A percentile compares a stretch with the other conserved stretches of the same genome.
phyloP scores from a whole-genome alignment of 2,888 invertebrate species.

The Andrena fulva region DNA sequence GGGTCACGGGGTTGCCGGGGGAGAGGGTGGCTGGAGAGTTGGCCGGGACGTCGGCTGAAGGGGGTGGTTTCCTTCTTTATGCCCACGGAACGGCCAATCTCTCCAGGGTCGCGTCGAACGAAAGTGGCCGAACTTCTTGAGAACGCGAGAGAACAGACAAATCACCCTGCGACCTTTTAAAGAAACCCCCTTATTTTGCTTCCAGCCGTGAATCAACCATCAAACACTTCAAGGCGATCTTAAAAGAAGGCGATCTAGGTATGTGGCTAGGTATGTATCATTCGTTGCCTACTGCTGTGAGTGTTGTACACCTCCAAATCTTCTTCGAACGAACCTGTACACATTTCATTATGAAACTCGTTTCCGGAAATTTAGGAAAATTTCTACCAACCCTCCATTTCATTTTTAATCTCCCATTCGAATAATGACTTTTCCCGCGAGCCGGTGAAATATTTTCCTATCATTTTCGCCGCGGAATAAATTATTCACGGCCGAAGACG shows the following conservation, averaged over 20 bases:
- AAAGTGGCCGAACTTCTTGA: slow-evolving; percentile 70
- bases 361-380: no score
- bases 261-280: no score
- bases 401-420: not conserved
- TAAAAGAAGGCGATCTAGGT: no score
- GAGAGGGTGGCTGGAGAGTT: slow-evolving; percentile 47
- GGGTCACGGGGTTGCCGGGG: slow-evolving; percentile 57
- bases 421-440: not conserved
- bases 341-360: no score
- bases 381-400: no score
- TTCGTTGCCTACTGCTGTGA: no score
- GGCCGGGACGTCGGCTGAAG: slow-evolving; percentile 56
- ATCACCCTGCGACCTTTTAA: slow-evolving; percentile 55
- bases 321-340: no score
- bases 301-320: no score
- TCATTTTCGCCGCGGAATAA: slow-evolving; percentile 37
- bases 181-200: slow-evolving; percentile 42
- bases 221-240: slow-evolving; percentile 8
- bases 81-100: slow-evolving; percentile 71
- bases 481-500: slow-evolving; percentile 57
- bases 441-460: slow-evolving; percentile 40
- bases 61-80: slow-evolving; percentile 71
- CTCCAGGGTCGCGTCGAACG: slow-evolving; percentile 71
- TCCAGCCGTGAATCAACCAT: slow-evolving; percentile 1
- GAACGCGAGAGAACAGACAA: slow-evolving; percentile 62